Base-by-base conservation (phyloP, 2,888 invertebrate genomes). In the Thymelicus lineola region DNA sequence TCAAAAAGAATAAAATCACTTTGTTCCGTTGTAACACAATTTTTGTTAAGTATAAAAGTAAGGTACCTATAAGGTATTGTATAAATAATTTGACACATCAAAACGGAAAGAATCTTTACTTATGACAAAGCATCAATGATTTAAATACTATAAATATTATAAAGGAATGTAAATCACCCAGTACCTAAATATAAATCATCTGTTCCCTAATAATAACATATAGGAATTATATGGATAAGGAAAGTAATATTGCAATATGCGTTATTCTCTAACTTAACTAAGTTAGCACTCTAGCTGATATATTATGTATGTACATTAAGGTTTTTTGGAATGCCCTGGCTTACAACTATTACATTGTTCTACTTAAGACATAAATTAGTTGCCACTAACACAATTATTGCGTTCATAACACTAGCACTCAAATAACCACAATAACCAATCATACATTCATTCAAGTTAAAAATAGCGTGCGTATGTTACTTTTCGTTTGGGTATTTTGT, bases 311-410 rank as follows among this genome's bases (percentile, higher is more conserved):
- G 53, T 20, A 20, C 20, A 53, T 50, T 53, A 53, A 53, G 57
- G 28, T 36, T 14, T 36, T n/a, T 57, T n/a, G 20, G 53, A 53
- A 53, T 53, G 53, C 53, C 53, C 53, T 53, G 53, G 10, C 12
- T 53, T 53, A 53, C 20, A 20, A 53, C 2, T 53, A 50, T 14
- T 15, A 48, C 15, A 15, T 50, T 50, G 9, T 42, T 42, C 42
- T 42, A 42, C 10, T 12, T 38, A 42, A 9, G 9, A 9, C 12
- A 42, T 42, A 12, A 42, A 28, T 28, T 28, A 10, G 42, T 10
- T 12, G 12, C 9, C 42, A 42, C 42, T 12, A 42, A 42, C 10
- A 42, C 12, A 42, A 42, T 42, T 42, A 42, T 42, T 42, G 42
- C 42, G 12, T 42, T 42, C 42, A 28, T 28, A 42, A 42, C 42